Evolutionary conservation across 2,888 invertebrate genomes (phyloP), one percentile per base, ranked within the genome.

Genomic region (Branchellion lobata): DNA sequence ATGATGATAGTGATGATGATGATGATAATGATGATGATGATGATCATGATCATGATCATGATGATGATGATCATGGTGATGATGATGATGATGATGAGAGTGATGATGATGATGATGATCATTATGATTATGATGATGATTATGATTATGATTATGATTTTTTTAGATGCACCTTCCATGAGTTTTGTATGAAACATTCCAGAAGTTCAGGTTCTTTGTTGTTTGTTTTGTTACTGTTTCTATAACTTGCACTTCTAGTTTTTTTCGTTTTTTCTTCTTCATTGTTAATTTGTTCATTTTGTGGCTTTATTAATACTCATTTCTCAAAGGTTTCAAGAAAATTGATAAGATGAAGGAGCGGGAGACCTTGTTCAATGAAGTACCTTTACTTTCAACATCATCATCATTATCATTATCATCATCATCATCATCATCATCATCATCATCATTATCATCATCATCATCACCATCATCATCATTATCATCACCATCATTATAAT

Each of bases 321-420:
- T n/a, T n/a, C 99, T 99, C 86, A 95, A 96, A 57, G 92, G 97
- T 27, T 99, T 95, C 90, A 95, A 94, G 87, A 93, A 92, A 82
- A 94, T 99, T 81, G 99, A 99, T 88, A 98, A 98, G 89, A 93
- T 93, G 90, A 91, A 98, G 40, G 98, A 99, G 88, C 90, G 97
- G 0, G 98, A 99, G 89, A 92, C 93, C 79, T 91, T 94, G 85
- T 99, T 99, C 91, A 95, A 94, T 89, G 99, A 99, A 89, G 61
- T 57, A n/a, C 24, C 11, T 95, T n/a, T n/a, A n/a, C n/a, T n/a
- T n/a, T n/a, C n/a, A n/a, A n/a, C n/a, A 91, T 89, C 91, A 97
- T 82, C 91, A 93, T 80, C 98, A 98, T 86, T 91, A 98, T 85
- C 91, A n/a, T n/a, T n/a, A n/a, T n/a, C n/a, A n/a, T n/a, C n/a